These are phyloP conservation scores for Ciconia boyciana DNA, from an alignment of 2,113 vertebrate genomes.

Conservation along the genomic window DNA sequence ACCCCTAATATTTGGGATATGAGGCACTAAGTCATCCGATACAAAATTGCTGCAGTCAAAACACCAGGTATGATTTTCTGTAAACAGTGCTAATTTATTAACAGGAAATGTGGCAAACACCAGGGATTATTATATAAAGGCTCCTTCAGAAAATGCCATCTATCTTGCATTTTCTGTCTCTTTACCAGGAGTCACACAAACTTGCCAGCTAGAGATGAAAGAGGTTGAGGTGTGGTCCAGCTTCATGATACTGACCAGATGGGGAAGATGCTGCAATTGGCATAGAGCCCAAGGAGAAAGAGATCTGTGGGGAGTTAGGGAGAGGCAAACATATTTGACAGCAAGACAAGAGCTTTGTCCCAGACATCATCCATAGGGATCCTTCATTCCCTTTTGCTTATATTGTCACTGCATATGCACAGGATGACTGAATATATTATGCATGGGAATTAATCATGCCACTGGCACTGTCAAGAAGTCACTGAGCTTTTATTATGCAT, in stretches of 20 bases:
- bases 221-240: background rate
- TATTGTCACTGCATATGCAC: constrained; percentile 24
- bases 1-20: background rate
- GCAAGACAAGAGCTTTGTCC: constrained; percentile 19
- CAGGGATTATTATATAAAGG: background rate
- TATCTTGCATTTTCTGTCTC: background rate
- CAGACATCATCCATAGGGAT: constrained; percentile 14
- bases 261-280: constrained; percentile 4
- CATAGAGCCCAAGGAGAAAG: constrained; percentile 38
- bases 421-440: constrained; percentile 42
- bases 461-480: constrained; percentile 36
- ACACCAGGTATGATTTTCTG: background rate
- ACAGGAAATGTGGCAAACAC: background rate
- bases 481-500: constrained; percentile 1
- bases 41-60: background rate
- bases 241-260: constrained; percentile 15
- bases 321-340: constrained; percentile 14
- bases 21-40: background rate
- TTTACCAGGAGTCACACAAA: background rate
- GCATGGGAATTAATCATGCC: constrained; percentile 25
- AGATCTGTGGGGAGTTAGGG: background rate
- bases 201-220: background rate
- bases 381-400: constrained; percentile 8
- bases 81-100: background rate
- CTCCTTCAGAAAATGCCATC: background rate